These are phyloP conservation scores for Sterrhoptilus dennistouni DNA, from an alignment of 2,113 vertebrate species.

Conservation along the genomic window DNA sequence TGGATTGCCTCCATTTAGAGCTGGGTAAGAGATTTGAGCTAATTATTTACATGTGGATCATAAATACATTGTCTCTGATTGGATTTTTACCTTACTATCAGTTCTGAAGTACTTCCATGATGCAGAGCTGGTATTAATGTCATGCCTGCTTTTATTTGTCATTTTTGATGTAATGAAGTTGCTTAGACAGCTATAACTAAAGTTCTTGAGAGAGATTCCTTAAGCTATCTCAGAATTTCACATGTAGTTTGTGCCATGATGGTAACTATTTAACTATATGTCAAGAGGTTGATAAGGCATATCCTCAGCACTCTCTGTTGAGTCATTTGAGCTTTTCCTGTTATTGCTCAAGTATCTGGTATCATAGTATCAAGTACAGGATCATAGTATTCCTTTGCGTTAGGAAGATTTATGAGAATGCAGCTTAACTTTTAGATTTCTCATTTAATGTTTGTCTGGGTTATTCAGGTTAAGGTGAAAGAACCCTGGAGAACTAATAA, in stretches of 20 bases:
- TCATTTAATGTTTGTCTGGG: not conserved
- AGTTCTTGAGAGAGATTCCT: not conserved
- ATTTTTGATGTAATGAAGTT: not conserved
- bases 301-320: not conserved
- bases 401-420: not conserved
- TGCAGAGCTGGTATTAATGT: not conserved
- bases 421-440: not conserved
- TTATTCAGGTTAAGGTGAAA: not conserved
- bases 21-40: slow-evolving; percentile 83
- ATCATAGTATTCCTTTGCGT: not conserved
- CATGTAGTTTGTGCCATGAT: not conserved
- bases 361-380: not conserved
- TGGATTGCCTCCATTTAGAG: slow-evolving; percentile 96
- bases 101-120: not conserved
- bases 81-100: not conserved
- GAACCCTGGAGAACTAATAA: not conserved
- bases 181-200: not conserved
- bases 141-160: not conserved
- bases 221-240: not conserved
- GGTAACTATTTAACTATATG: not conserved
- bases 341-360: not conserved
- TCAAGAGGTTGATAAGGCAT: not conserved
- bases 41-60: not conserved
- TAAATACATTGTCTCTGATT: not conserved
- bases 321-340: not conserved